A percentile compares a stretch with the other conserved stretches of the same genome.
Conservation (phyloP, 2,888 invertebrate species). For the Megastigmus dorsalis region DNA sequence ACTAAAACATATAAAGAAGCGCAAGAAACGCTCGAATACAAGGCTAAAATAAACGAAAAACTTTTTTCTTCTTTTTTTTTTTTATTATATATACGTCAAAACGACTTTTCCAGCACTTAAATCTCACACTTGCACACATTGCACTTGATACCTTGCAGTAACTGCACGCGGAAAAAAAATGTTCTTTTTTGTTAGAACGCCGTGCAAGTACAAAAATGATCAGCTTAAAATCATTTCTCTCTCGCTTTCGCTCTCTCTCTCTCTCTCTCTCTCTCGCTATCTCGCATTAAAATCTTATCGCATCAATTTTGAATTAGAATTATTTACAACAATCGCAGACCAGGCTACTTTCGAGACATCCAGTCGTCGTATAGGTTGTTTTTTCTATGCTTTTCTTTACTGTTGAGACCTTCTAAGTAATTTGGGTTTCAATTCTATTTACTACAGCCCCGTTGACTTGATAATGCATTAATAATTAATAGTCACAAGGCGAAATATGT, state of each 20-base stretch:
- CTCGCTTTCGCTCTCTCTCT: neutral
- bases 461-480: conserved; percentile 40
- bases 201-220: conserved; percentile 36
- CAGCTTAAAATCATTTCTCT: conserved; percentile 3
- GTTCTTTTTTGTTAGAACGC: neutral
- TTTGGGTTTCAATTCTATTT: conserved; percentile 25
- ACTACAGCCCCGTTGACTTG: conserved; percentile 23
- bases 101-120: neutral
- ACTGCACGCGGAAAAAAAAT: conserved; percentile 10
- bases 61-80: neutral
- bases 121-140: conserved; percentile 26
- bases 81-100: neutral
- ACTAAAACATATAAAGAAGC: conserved; percentile 17
- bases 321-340: conserved; percentile 46
- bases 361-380: conserved; percentile 12
- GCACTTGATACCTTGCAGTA: conserved; percentile 44
- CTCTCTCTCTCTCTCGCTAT: neutral
- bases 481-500: conserved; percentile 20
- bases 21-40: conserved; percentile 1
- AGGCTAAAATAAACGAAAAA: conserved; percentile 6
- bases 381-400: neutral
- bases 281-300: conserved; percentile 26
- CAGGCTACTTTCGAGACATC: conserved; percentile 11
- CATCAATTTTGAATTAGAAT: conserved; percentile 46
- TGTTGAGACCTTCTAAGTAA: conserved; percentile 2